A percentile compares a stretch with the other conserved stretches of the same genome.
These are phyloP conservation scores for Podarcis muralis DNA, from an alignment of 2,113 vertebrate species.

Conservation along the genomic window DNA sequence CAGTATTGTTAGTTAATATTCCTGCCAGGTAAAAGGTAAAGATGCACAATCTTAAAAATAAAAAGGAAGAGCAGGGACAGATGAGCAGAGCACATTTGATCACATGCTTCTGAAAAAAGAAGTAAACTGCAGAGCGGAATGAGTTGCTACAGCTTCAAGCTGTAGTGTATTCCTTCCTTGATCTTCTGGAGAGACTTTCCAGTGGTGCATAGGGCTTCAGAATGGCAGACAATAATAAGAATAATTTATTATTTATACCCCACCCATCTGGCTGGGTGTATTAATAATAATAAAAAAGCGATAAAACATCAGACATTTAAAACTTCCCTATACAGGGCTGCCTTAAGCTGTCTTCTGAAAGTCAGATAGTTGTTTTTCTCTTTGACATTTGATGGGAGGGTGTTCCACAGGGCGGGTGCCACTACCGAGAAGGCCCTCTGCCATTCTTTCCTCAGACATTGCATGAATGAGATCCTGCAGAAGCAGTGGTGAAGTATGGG, in stretches of 20 bases:
- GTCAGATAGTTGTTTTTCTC: too few species aligned
- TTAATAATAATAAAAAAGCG: too few species aligned
- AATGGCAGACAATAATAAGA: neutral
- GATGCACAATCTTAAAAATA: neutral
- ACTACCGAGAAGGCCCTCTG: too few species aligned
- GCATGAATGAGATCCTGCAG: neutral
- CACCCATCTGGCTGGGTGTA: too few species aligned
- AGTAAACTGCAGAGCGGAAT: neutral
- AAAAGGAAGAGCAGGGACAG: neutral
- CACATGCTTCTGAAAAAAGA: neutral
- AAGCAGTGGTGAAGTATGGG: neutral
- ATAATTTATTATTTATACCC: too few species aligned
- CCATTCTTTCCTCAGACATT: neutral
- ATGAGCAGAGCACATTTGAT: neutral
- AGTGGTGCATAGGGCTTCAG: neutral
- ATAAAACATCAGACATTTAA: too few species aligned
- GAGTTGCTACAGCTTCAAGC: neutral
- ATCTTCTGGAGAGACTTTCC: neutral
- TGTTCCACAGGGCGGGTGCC: too few species aligned
- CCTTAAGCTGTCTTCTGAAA: too few species aligned
- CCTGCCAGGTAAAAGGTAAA: neutral
- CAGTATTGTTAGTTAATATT: conserved; percentile 11
- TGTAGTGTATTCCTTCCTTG: neutral
- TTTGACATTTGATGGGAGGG: too few species aligned
- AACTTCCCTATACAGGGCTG: too few species aligned